Evolutionary conservation across 2,888 invertebrate genomes (phyloP).

Genomic region (Cerastoderma edule): DNA sequence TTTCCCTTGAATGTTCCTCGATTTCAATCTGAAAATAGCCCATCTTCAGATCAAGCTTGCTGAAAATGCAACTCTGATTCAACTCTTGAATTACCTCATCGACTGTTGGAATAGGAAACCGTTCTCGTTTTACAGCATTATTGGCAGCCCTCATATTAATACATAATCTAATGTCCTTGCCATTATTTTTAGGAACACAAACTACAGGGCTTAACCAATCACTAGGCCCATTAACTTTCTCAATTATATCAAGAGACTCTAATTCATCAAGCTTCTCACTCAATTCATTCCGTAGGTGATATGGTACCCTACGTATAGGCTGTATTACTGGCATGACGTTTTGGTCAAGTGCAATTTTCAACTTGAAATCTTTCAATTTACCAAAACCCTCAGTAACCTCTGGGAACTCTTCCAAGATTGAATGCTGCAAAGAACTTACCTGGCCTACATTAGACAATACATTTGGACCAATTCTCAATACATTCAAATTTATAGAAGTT

Average conservation of each 20-base stretch:
- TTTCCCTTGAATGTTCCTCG: background rate
- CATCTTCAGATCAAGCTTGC: background rate
- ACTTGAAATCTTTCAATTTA: constrained; percentile 38
- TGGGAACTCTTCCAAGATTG: constrained; percentile 7
- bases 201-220: constrained; percentile 61
- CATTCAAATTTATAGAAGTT: too few species aligned
- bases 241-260: constrained; percentile 62
- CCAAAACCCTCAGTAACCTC: constrained; percentile 34
- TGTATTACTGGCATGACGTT: constrained; percentile 45
- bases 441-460: too few species aligned
- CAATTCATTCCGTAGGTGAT: constrained; percentile 44
- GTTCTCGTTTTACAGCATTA: constrained; percentile 41
- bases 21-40: background rate
- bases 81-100: constrained; percentile 53
- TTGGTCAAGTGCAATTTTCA: constrained; percentile 30
- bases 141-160: constrained; percentile 59
- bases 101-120: constrained; percentile 50
- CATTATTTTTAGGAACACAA: constrained; percentile 51
- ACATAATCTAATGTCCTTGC: constrained; percentile 56
- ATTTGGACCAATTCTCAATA: too few species aligned
- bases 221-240: constrained; percentile 58
- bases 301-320: constrained; percentile 29
- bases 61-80: constrained; percentile 48
- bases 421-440: background rate
- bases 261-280: constrained; percentile 34